Evolutionary conservation across 2,797 vertebrate species (phyloP), one percentile per base, ranked within the genome.

Genomic region (Pipistrellus kuhlii): DNA sequence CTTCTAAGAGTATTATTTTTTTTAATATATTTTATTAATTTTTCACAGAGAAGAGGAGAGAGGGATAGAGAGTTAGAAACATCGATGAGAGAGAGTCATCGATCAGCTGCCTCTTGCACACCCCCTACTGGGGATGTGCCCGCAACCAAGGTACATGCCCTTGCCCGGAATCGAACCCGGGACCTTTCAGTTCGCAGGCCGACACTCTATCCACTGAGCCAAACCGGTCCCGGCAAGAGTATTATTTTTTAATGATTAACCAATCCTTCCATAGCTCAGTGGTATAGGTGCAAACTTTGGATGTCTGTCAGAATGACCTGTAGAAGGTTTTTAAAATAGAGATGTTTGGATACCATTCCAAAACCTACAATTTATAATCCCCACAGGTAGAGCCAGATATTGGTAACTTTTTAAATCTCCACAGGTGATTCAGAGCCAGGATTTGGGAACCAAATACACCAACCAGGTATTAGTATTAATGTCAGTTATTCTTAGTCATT

Each of bases 361-460:
- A 64, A 38, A 18, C 32, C 41, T 91, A 32, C 72, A 48, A 46
- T 69, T 57, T 35, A 89, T 41, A 78, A 72, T 85, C n/a, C 44
- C 64, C 44, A 71, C 9, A n/a, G 27, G 13, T 17, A 18, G 41
- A 94, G 18, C 8, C 62, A 77, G 64, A 41, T 78, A n/a, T 71
- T 27, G 73, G 12, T 77, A 57, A 80, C 51, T 71, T 92, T 78
- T 78, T 64, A 57, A 69, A 77, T 78, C 64, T 88, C 53, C 66
- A 38, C 38, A 59, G 64, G 48, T 90, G 78, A 93, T 48, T 80
- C 51, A 88, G 84, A 78, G 44, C 21, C 71, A 76, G 21, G 57
- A 38, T 10, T 66, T 69, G 21, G 15, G 30, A 80, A 94, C 12
- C 35, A 88, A 88, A 93, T 69, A 85, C 88, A 72, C 62, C 76